Conservation (phyloP, 2,797 vertebrate species). For the Pipistrellus nathusii region DNA sequence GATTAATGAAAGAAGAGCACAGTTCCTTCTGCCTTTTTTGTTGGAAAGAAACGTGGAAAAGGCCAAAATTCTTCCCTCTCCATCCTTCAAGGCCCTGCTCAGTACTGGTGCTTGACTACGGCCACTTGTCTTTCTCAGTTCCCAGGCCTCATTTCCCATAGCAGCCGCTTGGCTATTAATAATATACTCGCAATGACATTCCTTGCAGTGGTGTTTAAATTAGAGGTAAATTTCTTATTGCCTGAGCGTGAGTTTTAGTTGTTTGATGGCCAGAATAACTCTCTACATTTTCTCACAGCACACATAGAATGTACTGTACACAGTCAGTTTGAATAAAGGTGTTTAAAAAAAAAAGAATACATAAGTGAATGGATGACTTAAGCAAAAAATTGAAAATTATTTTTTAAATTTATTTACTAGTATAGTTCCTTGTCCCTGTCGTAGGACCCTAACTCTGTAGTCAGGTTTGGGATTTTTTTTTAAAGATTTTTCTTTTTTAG, state of each 20-base stretch:
- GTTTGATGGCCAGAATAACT: not conserved
- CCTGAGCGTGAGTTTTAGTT: not conserved
- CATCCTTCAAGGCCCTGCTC: not conserved
- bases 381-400: constrained; percentile 2
- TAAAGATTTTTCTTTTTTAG: too few relatives aligned
- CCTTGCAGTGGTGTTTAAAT: not conserved
- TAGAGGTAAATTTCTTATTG: not conserved
- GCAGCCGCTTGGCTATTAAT: not conserved
- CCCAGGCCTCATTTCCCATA: not conserved
- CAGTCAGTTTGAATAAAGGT: not conserved
- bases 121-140: not conserved
- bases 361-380: not conserved
- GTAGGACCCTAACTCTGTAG: not conserved
- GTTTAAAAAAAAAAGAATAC: not conserved
- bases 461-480: too few relatives aligned
- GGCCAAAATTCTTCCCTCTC: not conserved
- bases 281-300: not conserved
- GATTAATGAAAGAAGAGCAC: not conserved
- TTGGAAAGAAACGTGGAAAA: not conserved
- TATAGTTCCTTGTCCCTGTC: not conserved
- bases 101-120: not conserved
- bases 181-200: not conserved
- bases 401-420: not conserved
- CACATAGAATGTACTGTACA: not conserved
- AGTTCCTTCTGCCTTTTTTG: not conserved